phyloP scores from a whole-genome alignment of 2,113 vertebrate species.

The Vulpes lagopus region DNA sequence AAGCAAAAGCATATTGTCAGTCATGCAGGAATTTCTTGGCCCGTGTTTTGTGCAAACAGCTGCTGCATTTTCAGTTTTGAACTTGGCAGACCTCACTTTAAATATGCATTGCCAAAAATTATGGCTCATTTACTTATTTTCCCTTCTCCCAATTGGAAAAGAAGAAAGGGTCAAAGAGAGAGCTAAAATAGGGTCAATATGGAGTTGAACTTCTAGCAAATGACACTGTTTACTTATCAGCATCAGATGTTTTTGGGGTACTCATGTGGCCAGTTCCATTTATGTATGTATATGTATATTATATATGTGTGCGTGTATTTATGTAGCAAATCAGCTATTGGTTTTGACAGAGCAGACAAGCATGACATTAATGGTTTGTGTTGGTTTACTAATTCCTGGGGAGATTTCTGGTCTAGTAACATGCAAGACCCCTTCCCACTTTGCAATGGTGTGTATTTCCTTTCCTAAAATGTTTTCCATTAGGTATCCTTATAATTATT shows the following conservation, averaged over 20 bases:
- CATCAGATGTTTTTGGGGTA: neutral
- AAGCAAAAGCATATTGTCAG: constrained; percentile 61
- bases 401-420: neutral
- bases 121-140: constrained; percentile 60
- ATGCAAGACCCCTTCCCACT: neutral
- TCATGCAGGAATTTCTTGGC: constrained; percentile 63
- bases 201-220: constrained; percentile 42
- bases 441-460: neutral
- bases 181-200: constrained; percentile 22
- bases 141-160: constrained; percentile 29
- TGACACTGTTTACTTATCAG: constrained; percentile 46
- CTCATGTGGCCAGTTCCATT: neutral
- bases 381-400: neutral
- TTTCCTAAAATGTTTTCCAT: constrained; percentile 21
- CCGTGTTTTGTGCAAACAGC: constrained; percentile 62
- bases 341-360: neutral
- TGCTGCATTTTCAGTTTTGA: constrained; percentile 70
- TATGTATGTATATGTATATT: neutral
- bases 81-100: constrained; percentile 70
- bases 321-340: neutral
- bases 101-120: constrained; percentile 65
- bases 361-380: neutral
- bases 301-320: neutral
- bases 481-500: neutral
- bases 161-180: constrained; percentile 44